Evolutionary conservation across 2,797 vertebrate species (phyloP).

Genomic region (Carapus acus): DNA sequence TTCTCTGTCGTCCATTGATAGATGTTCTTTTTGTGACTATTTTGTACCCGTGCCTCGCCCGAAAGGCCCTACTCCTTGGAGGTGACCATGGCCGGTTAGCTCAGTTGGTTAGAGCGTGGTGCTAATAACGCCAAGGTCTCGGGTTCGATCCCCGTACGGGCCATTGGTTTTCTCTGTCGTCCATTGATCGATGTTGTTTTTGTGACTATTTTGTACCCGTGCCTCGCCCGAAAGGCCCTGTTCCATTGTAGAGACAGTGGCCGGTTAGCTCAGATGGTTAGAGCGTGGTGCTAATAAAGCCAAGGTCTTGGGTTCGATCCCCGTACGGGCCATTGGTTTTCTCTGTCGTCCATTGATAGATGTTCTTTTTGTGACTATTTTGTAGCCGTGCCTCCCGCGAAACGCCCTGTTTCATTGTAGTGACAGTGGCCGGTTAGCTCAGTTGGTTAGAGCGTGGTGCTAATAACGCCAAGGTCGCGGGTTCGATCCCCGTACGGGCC

Average conservation of each 20-base stretch:
- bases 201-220: no score
- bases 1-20: no score
- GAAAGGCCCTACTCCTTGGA: no score
- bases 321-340: constrained; percentile 23
- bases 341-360: no score
- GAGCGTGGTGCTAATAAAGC: constrained; percentile 66
- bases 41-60: no score
- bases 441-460: constrained; percentile 58
- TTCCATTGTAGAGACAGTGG: no score
- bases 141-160: constrained; percentile 14
- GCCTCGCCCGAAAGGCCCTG: no score
- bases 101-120: constrained; percentile 57
- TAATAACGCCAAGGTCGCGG: constrained; percentile 63
- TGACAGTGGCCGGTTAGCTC: constrained; percentile 49
- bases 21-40: no score
- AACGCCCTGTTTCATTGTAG: no score
- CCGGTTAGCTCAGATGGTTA: constrained; percentile 20
- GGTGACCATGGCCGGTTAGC: constrained; percentile 4
- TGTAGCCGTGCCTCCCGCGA: no score
- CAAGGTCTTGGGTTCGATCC: constrained; percentile 55
- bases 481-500: constrained; percentile 48
- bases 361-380: no score
- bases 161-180: background rate
- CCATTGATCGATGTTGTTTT: no score
- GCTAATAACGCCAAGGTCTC: constrained; percentile 57